These are phyloP conservation scores for Halcyon badia DNA, from an alignment of 2,797 vertebrate species.

Conservation along the genomic window DNA sequence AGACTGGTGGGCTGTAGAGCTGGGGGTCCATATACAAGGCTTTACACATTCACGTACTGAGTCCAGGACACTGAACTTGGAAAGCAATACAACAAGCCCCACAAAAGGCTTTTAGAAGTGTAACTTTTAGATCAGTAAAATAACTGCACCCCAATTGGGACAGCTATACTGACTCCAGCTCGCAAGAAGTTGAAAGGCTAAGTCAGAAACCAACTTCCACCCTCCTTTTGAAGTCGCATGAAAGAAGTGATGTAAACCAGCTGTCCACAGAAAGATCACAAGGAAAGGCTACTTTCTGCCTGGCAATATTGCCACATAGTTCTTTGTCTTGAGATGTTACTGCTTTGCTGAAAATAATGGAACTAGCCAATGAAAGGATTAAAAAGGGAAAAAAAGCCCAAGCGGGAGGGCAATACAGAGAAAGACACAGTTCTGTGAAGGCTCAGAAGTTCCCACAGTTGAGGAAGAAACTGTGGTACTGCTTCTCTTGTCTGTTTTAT, in stretches of 20 bases:
- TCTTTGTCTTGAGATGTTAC: background rate
- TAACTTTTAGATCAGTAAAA: background rate
- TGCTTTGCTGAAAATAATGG: background rate
- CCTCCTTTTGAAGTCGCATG: background rate
- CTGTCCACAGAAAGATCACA: slow-evolving; percentile 12
- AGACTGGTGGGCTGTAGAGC: background rate
- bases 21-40: background rate
- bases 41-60: background rate
- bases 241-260: slow-evolving; percentile 34
- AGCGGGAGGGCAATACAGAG: background rate
- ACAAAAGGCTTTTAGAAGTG: background rate
- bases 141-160: background rate
- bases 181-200: background rate
- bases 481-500: background rate
- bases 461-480: background rate
- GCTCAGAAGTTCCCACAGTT: background rate
- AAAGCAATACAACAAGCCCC: background rate
- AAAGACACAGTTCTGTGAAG: background rate
- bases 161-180: background rate
- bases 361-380: background rate
- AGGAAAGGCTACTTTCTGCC: background rate
- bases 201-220: background rate
- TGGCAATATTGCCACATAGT: slow-evolving; percentile 10
- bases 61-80: background rate
- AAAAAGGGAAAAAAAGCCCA: background rate